A percentile compares a stretch with the other conserved stretches of the same genome.
These are phyloP conservation scores for Spodoptera litura DNA, from an alignment of 1,140 invertebrate species.

Conservation along the genomic window DNA sequence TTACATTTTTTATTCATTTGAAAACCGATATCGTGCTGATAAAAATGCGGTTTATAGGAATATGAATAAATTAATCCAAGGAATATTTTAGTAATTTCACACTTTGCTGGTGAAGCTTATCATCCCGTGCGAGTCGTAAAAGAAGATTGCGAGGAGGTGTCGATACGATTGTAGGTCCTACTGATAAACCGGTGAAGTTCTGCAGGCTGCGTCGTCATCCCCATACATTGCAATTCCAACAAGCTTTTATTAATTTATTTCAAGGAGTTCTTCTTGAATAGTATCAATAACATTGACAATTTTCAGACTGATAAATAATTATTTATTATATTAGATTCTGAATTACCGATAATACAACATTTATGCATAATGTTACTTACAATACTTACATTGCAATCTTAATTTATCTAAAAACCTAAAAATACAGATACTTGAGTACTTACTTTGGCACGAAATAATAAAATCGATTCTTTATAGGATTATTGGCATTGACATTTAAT, in stretches of 20 bases:
- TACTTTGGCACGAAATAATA: constrained; percentile 1
- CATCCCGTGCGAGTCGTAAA: constrained; percentile 16
- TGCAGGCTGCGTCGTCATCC: neutral
- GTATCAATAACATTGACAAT: too few species aligned
- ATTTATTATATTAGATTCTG: too few species aligned
- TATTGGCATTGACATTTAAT: constrained; percentile 36
- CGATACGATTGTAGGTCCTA: constrained; percentile 23
- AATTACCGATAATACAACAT: too few species aligned
- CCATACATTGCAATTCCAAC: neutral
- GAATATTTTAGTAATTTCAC: constrained; percentile 32
- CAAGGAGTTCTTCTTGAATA: too few species aligned
- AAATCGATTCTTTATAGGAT: constrained; percentile 13
- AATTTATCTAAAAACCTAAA: constrained; percentile 9
- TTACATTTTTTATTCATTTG: constrained; percentile 40
- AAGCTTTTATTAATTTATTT: constrained; percentile 5
- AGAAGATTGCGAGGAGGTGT: constrained; percentile 17
- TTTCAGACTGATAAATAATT: too few species aligned
- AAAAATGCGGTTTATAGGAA: constrained; percentile 35
- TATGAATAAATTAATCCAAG: constrained; percentile 41
- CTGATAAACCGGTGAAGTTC: constrained; percentile 16
- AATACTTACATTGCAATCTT: neutral
- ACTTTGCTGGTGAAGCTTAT: constrained; percentile 31
- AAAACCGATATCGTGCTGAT: constrained; percentile 26
- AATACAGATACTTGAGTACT: neutral
- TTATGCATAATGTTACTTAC: neutral